These are phyloP conservation scores for Cossypha heuglini DNA, from an alignment of 2,797 vertebrate genomes.

Conservation along the genomic window DNA sequence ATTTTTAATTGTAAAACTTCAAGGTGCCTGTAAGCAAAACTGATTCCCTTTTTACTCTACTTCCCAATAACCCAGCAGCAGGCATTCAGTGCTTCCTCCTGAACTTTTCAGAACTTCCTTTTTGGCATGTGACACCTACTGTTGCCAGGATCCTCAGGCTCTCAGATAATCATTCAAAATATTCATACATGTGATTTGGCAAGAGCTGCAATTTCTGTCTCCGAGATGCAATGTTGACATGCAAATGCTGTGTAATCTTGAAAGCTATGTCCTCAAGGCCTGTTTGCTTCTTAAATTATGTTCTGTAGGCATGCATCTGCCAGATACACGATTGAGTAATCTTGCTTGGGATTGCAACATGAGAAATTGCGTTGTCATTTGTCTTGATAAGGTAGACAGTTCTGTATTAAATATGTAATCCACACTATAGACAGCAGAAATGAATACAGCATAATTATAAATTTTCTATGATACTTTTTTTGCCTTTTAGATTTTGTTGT, in stretches of 20 bases:
- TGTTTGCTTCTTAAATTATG: neutral
- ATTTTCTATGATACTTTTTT: neutral
- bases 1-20: neutral
- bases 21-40: neutral
- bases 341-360: neutral
- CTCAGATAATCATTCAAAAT: neutral
- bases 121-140: neutral
- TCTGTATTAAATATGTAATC: neutral
- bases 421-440: neutral
- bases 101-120: neutral
- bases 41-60: neutral
- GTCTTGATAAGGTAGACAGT: neutral
- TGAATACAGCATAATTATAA: neutral
- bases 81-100: neutral
- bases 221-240: neutral
- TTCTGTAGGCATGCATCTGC: neutral
- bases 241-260: neutral
- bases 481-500: neutral
- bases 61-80: neutral
- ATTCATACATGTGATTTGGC: neutral
- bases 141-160: neutral
- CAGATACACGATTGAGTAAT: neutral
- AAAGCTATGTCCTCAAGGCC: slow-evolving; percentile 16
- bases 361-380: neutral
- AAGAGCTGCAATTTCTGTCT: neutral